Base-by-base conservation (phyloP, 2,888 invertebrate species). In the Rhingia campestris region DNA sequence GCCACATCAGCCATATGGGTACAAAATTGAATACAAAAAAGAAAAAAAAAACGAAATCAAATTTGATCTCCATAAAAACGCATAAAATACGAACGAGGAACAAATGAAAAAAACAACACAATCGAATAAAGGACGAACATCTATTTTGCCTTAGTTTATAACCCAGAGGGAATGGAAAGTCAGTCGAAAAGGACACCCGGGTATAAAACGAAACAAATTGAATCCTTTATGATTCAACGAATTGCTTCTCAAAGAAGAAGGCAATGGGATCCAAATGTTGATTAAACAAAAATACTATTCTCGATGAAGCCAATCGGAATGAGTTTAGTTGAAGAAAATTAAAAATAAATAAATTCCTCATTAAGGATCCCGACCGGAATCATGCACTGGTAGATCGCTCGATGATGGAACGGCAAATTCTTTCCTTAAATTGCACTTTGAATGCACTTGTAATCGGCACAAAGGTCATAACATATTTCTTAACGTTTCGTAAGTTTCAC, bases 31-130 rank as follows among this genome's bases (percentile, higher is more conserved):
- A 39, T 14, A 37, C 53, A 59, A 12, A 45, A 22, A 4, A 59
- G 14, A 14, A 43, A 45, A 66, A 7, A 33, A 12, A 58, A 47
- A 74, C 22, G 47, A 43, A 69, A 64, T 67, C 79, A 74, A 82
- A 82, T 79, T 79, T 79, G 79, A 79, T 82, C 79, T 79, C 72
- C 69, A 82, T 82, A 82, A 79, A 79, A 82, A 82, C 79, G 79
- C 82, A 82, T 82, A 79, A 79, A 82, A 82, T 74, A 82, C 73
- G 79, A 82, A 74, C 73, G 73, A 81, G 51, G 12, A 43, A 10
- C 49, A 73, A 77, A 77, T 67, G 66, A 81, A 75, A 6, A 53
- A 35, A 37, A 10, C 12, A 22, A 58, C 9, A 61, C 12, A 58
- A 54, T n/a, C 43, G 14, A 51, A 56, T 35, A 59, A 81, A 64